Evolutionary conservation across 2,888 invertebrate genomes (phyloP), one percentile per base, ranked within the genome.

Genomic region (Cataglyphis albicans): DNA sequence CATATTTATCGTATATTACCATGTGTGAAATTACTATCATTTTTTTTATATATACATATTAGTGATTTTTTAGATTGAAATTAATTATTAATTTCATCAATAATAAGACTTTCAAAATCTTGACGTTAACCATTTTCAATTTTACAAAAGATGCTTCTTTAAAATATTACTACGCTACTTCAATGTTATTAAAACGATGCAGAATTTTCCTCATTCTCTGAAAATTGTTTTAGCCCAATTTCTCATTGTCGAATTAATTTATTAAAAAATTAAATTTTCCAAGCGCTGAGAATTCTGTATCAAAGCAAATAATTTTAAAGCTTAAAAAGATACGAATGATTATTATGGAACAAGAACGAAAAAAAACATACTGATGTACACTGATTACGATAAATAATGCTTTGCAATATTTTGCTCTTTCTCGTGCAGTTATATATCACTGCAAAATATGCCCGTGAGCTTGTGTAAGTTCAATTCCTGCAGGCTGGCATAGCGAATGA

Each of bases 401-500:
- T 70, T 59, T 29, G 32, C n/a, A 70, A 57, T 78, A 78, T 78
- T 57, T 41, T 57, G 44, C 44, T 48, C 18, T 6, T 38, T 5
- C 15, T 32, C 52, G 57, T 48, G n/a, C 52, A 75, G 73, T 55
- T 81, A 85, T 72, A 74, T 73, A 81, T 83, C 72, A 70, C 32
- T 38, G n/a, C 48, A 29, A 74, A 74, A 74, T 76, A 21, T 21
- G 65, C 76, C 44, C 21, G 59, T 10, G 41, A 74, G 74, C 35
- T 55, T n/a, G 55, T 48, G 6, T 57, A 52, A 57, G 73, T 86
- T 70, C 12, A 65, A 86, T 82, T 84, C 82, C 84, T 85, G 9
- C 48, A 35, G 10, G 64, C 32, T 52, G 7, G 32, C 48, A 18
- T n/a, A 25, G 9, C 12, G 41, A 52, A 32, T 81, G 82, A 85